Conservation (phyloP, 2,113 vertebrate genomes). For the Syrmaticus mikado region DNA sequence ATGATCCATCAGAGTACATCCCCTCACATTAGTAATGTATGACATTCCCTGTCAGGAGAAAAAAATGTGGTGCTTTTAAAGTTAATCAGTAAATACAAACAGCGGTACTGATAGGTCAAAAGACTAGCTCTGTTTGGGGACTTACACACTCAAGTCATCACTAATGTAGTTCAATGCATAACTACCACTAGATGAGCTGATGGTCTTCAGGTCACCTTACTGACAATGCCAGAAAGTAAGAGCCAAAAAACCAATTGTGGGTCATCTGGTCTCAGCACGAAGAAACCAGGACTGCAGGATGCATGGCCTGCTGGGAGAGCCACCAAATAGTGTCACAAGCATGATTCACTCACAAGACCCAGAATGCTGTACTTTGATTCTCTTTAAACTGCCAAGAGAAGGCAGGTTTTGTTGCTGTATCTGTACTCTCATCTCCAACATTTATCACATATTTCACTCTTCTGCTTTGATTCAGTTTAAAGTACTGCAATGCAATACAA, state of each 20-base stretch:
- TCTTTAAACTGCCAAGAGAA: not conserved
- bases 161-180: not conserved
- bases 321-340: not conserved
- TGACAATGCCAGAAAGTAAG: not conserved
- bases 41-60: accelerated
- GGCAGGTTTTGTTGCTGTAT: not conserved
- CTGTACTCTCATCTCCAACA: not conserved
- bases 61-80: not conserved
- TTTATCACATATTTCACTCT: not conserved
- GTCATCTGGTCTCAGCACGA: not conserved
- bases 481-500: not conserved
- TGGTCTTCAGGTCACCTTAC: not conserved
- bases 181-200: not conserved
- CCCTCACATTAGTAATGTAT: not conserved
- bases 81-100: not conserved
- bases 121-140: not conserved
- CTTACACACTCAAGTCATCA: not conserved
- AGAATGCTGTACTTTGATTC: not conserved
- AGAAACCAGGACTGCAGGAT: not conserved
- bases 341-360: not conserved
- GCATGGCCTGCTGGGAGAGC: not conserved
- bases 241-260: not conserved
- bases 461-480: not conserved
- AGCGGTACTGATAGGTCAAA: not conserved
- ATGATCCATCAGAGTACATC: not conserved